These are phyloP conservation scores for Otocyon megalotis DNA, from an alignment of 2,113 vertebrate genomes.

Conservation along the genomic window DNA sequence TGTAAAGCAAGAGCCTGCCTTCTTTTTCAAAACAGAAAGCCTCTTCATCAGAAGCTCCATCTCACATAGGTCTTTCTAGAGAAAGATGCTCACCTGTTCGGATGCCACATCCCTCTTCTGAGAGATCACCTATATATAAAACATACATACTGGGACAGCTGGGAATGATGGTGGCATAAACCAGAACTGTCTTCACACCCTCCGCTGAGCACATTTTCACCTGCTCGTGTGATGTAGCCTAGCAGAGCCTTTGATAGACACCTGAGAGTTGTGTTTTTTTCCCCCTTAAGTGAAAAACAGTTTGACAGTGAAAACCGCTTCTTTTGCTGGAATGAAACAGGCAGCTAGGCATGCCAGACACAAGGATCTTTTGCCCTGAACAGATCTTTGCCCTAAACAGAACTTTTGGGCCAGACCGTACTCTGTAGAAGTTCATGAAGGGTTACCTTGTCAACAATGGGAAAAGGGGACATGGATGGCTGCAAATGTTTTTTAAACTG, in stretches of 20 bases:
- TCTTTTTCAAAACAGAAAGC: not conserved
- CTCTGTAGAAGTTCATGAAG: not conserved
- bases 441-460: not conserved
- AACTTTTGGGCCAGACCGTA: not conserved
- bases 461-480: not conserved
- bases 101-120: not conserved
- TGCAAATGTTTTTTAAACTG: not conserved
- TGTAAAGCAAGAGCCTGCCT: not conserved
- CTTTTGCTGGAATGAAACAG: not conserved
- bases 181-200: conserved; percentile 47
- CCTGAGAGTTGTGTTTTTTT: not conserved
- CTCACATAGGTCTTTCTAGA: not conserved
- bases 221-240: not conserved
- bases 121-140: conserved; percentile 50
- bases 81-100: conserved; percentile 15
- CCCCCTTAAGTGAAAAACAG: not conserved
- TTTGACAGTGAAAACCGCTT: not conserved
- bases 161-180: not conserved
- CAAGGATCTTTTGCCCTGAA: not conserved
- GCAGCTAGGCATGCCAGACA: not conserved
- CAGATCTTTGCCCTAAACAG: not conserved
- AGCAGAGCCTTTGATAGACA: not conserved
- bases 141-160: not conserved
- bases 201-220: not conserved
- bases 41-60: not conserved